Evolutionary conservation across 1,140 invertebrate genomes (phyloP), one percentile per base, ranked within the genome.

Genomic region (Manduca sexta): DNA sequence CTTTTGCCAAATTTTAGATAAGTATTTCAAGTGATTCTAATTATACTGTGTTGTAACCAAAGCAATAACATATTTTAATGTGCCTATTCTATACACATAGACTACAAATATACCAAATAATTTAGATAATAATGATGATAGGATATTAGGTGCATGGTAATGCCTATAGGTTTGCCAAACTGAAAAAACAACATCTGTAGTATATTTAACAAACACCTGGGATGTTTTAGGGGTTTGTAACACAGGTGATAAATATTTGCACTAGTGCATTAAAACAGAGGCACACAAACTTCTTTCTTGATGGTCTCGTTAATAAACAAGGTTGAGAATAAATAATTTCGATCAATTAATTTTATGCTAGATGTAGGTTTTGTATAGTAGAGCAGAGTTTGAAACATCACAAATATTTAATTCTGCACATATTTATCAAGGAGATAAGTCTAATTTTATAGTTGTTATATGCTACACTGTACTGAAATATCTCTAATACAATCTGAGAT

Each of bases 1-100:
- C 56, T 61, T 74, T 69, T 77, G 76, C 80, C 78, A 82, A 84
- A 80, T 74, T 77, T 80, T 84, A 84, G 77, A 80, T 82, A 83
- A 74, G 70, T 74, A 60, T 73, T 74, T 70, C 52, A 71, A 73
- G 69, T 76, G 66, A 76, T 74, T 53, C 71, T 72, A 68, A 34
- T 67, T 17, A 62, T 64, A 77, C 70, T 83, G 73, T 77, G 71
- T 75, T 81, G 69, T 80, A 81, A 84, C 77, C 80, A 84, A 84
- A 84, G 80, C 80, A 84, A 84, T 84, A 82, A 77, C 69, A 74
- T 69, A n/a, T 79, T 56, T 78, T 82, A 70, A 75, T 80, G 69
- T 84, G 76, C 78, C 76, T 84, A 84, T 75, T 76, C 67, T 77
- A 56, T 60, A 54, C 40, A 60, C 31, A 74, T 69, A 69, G 60